phyloP scores from a whole-genome alignment of 37 sponge, comb jelly and placozoan genomes.

The Theonella swinhoei region DNA sequence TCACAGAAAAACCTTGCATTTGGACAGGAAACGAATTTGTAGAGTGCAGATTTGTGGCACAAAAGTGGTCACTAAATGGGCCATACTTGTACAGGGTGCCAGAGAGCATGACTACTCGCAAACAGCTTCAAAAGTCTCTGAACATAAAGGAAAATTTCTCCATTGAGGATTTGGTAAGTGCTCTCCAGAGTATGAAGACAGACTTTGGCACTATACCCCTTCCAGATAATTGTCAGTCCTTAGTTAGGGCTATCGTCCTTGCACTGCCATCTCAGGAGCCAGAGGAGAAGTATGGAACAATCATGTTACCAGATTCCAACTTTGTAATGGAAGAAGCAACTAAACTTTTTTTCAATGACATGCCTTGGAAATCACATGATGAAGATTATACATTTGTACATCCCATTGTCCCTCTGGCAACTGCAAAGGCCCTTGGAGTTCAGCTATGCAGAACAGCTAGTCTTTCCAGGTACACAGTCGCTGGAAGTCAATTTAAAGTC shows the following conservation, averaged over 20 bases:
- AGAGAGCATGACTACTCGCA: background rate
- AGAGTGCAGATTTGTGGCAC: constrained; percentile 4
- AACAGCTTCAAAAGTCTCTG: background rate
- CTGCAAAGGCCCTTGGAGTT: constrained; percentile 37
- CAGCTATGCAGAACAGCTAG: constrained; percentile 39
- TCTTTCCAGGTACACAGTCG: constrained; percentile 18
- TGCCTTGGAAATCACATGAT: constrained; percentile 27
- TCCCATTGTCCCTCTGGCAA: background rate
- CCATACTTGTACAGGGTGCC: constrained; percentile 38
- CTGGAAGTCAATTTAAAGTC: background rate
- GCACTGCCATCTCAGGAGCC: background rate
- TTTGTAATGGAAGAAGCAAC: constrained; percentile 13
- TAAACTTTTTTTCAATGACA: constrained; percentile 53
- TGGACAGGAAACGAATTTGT: constrained; percentile 56
- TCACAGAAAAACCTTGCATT: constrained; percentile 11
- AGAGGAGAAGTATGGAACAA: background rate
- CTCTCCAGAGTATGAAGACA: background rate
- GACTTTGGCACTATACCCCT: constrained; percentile 18
- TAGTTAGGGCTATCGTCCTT: background rate
- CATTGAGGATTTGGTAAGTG: background rate
- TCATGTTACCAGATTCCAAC: constrained; percentile 29
- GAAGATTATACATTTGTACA: constrained; percentile 26
- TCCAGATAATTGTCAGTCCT: constrained; percentile 3
- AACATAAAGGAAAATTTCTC: constrained; percentile 6
- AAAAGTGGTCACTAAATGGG: constrained; percentile 16